phyloP scores from a whole-genome alignment of 2,113 vertebrate genomes.

The Thryonomys swinderianus region DNA sequence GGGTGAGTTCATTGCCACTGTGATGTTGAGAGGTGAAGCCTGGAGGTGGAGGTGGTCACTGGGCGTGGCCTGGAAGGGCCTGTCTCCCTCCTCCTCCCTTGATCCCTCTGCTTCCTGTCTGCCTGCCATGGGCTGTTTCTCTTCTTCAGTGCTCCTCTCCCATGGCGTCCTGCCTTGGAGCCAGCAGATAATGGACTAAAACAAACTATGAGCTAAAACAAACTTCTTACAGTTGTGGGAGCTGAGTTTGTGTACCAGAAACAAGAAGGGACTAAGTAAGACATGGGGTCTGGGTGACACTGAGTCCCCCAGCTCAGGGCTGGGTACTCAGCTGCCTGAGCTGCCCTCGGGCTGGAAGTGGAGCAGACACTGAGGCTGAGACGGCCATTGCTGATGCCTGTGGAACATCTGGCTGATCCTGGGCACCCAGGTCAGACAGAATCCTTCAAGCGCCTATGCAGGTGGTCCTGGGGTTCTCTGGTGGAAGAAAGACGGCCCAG shows the following conservation, averaged over 20 bases:
- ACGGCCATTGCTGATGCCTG: fast-evolving
- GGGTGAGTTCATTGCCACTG: background rate
- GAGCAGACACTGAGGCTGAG: fast-evolving
- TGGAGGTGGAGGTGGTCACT: too few relatives aligned
- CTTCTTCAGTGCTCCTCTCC: background rate
- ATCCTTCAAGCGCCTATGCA: background rate
- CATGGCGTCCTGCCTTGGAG: background rate
- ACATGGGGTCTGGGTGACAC: background rate
- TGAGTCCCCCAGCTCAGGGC: background rate
- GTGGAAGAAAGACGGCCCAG: background rate
- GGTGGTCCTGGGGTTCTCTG: background rate
- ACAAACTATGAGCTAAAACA: background rate
- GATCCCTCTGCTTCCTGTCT: background rate
- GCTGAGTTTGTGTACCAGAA: background rate
- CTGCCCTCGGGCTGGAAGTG: too few relatives aligned
- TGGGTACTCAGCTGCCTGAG: fast-evolving
- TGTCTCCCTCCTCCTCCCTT: too few relatives aligned
- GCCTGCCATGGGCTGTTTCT: background rate
- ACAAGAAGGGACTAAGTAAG: background rate
- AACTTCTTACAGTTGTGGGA: background rate
- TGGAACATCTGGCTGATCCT: fast-evolving
- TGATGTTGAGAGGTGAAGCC: background rate
- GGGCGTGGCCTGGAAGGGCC: too few relatives aligned
- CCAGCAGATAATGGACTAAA: background rate
- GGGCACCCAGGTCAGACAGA: background rate